Percentiles rank a stretch among this genome's conserved stretches.
phyloP scores from a whole-genome alignment of 2,113 vertebrate species.

The Psittacula cyanocephala region DNA sequence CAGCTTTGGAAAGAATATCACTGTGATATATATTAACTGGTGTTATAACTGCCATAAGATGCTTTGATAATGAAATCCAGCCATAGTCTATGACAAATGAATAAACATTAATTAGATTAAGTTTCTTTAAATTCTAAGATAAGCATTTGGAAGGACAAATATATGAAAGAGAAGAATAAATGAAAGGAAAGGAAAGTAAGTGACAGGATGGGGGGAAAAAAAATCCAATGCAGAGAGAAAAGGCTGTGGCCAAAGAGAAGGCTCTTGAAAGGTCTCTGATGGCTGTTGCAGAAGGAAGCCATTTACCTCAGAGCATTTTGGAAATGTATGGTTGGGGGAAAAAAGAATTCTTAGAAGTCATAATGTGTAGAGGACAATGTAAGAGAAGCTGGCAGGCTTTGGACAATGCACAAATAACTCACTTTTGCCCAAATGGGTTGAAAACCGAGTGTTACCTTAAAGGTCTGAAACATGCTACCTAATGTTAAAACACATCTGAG shows the following conservation, averaged over 20 bases:
- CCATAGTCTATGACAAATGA: neutral
- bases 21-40: neutral
- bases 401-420: neutral
- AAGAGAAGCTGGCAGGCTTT: neutral
- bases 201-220: neutral
- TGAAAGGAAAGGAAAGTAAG: neutral
- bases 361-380: neutral
- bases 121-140: neutral
- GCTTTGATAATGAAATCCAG: neutral
- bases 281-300: neutral
- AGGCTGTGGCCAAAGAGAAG: neutral
- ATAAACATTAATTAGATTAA: neutral
- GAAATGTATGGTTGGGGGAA: neutral
- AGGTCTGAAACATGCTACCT: neutral
- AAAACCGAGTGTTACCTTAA: neutral
- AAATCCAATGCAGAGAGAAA: neutral
- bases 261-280: neutral
- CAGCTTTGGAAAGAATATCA: neutral
- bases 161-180: neutral
- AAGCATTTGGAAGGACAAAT: neutral
- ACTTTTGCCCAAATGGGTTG: neutral
- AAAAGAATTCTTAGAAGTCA: neutral
- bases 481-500: neutral
- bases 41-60: neutral
- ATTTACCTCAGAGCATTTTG: slow-evolving; percentile 1